Evolutionary conservation across 2,113 vertebrate genomes (phyloP).

Genomic region (Verasper variegatus): DNA sequence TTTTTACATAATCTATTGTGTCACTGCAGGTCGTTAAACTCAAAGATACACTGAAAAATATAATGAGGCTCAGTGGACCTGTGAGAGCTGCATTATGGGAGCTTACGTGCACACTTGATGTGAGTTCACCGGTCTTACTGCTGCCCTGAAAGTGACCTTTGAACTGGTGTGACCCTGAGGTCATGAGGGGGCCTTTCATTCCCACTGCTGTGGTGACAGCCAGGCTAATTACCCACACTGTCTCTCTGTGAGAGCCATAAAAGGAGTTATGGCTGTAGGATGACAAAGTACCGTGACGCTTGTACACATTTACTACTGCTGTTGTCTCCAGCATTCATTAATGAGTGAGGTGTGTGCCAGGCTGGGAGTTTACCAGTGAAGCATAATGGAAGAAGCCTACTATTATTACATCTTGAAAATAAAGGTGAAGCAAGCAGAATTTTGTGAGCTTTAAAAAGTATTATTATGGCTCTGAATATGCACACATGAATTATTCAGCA

Average conservation of each 20-base stretch:
- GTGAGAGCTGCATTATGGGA: constrained; percentile 1
- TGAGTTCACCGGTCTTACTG: constrained; percentile 43
- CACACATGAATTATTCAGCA: background rate
- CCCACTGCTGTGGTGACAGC: constrained; percentile 64
- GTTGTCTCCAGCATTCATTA: constrained; percentile 44
- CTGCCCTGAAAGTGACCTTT: constrained; percentile 70
- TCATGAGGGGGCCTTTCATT: constrained; percentile 66
- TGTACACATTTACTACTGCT: constrained; percentile 50
- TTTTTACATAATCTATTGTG: constrained; percentile 69
- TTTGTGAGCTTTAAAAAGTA: background rate
- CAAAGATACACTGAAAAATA: constrained; percentile 47
- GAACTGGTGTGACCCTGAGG: constrained; percentile 65
- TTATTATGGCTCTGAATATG: background rate
- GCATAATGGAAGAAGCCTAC: background rate
- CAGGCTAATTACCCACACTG: constrained; percentile 74
- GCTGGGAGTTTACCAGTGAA: background rate
- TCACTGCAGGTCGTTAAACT: constrained; percentile 55
- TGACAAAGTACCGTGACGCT: constrained; percentile 65
- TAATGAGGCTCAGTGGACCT: constrained; percentile 43
- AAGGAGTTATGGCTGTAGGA: constrained; percentile 63
- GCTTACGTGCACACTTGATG: constrained; percentile 18
- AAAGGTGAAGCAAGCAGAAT: background rate
- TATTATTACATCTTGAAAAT: background rate
- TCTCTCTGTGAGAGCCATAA: constrained; percentile 64
- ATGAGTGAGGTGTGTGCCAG: constrained; percentile 14